Evolutionary conservation across 2,888 invertebrate species (phyloP), one percentile per base, ranked within the genome.

Genomic region (Gerosis bhagava): DNA sequence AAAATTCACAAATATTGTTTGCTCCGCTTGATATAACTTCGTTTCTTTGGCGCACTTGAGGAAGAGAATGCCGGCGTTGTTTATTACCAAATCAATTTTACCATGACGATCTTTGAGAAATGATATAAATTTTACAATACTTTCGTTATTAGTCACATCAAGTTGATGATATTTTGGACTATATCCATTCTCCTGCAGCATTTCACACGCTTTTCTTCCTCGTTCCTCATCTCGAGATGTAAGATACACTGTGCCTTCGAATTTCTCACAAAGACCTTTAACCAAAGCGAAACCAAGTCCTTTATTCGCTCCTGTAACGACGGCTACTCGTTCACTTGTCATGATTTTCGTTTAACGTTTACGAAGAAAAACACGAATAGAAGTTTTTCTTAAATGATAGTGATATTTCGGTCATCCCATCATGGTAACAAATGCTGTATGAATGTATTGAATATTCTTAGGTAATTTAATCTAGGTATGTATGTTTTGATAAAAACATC

Each of bases 221-320:
- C 91, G 81, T 1, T 59, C 53, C 48, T 70, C 63, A 67, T 93
- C 90, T 60, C 94, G 81, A 0, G 94, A 90, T 36, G 95, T 95
- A 34, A 95, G 73, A 69, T 93, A 94, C 2, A 95, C 94, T 47
- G 78, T 82, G 2, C 94, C 95, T 53, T 92, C 67, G 63, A 90
- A 94, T 66, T 91, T 83, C 55, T 91, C 74, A 65, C 93, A 94
- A 1, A 95, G 76, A 1, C 86, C 90, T 74, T 92, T 92, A 0
- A 93, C 93, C 55, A 93, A 91, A 1, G 89, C 91, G 61, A 84
- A 92, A 3, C 94, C 94, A 35, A 95, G 91, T 0, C 94, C 94
- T 76, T 94, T 94, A 67, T 94, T 94, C 4, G 90, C 84, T n/a
- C 94, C 94, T 3, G 94, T 94, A 21, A 94, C 93, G 1, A 89